These are phyloP conservation scores for Syngnathus acus DNA, from an alignment of 2,797 vertebrate species.

Conservation along the genomic window DNA sequence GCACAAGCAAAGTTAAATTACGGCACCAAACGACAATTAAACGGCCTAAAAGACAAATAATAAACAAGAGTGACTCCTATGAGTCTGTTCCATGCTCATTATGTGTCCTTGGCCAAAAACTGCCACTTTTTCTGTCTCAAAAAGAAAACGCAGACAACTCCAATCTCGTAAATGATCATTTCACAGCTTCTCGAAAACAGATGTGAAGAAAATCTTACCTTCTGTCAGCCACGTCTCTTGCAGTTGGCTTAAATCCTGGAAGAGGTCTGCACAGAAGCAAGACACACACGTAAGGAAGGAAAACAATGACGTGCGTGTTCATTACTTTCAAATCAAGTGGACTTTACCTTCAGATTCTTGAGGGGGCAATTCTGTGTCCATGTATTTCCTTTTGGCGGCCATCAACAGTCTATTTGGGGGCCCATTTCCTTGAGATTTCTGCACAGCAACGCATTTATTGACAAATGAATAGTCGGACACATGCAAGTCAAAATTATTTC, in stretches of 20 bases:
- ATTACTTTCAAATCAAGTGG: neutral
- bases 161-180: neutral
- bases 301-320: neutral
- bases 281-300: neutral
- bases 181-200: neutral
- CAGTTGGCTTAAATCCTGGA: conserved; percentile 93
- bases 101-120: neutral
- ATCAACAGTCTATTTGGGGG: conserved; percentile 77
- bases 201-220: conserved; percentile 70
- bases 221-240: conserved; percentile 98
- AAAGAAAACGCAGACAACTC: neutral
- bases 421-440: conserved; percentile 86
- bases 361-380: conserved; percentile 82
- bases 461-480: conserved; percentile 27
- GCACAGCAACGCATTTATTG: conserved; percentile 50
- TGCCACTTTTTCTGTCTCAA: neutral
- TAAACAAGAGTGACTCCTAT: neutral
- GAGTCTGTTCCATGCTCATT: neutral
- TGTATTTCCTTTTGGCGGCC: conserved; percentile 78
- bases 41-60: neutral
- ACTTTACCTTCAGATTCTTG: conserved; percentile 90
- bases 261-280: conserved; percentile 78
- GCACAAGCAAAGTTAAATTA: neutral
- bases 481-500: neutral
- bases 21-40: neutral